Percentiles rank a stretch among this genome's conserved stretches.
These are phyloP conservation scores for Eupsilia transversa DNA, from an alignment of 2,888 invertebrate genomes.

Conservation along the genomic window DNA sequence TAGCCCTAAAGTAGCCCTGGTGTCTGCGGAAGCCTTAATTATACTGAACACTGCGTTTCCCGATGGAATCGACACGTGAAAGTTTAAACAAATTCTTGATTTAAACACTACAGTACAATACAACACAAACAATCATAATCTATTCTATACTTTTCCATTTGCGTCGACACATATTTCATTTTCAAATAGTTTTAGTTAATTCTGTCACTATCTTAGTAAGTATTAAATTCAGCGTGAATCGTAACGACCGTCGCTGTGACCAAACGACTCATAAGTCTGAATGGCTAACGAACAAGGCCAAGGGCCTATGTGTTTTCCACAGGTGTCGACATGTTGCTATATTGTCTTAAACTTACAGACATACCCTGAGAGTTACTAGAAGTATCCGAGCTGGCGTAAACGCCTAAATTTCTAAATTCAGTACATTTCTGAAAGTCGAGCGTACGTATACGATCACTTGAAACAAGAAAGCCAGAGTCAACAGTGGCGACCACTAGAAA, in stretches of 20 bases:
- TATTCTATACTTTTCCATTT: background rate
- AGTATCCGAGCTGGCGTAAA: too few species aligned
- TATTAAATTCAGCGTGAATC: conserved; percentile 45
- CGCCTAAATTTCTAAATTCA: too few species aligned
- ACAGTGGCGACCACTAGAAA: too few species aligned
- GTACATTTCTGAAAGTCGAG: too few species aligned
- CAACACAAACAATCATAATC: too few species aligned
- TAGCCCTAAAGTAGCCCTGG: too few species aligned
- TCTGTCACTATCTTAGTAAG: conserved; percentile 26
- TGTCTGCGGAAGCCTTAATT: too few species aligned
- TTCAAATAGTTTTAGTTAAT: background rate
- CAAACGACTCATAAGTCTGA: conserved; percentile 52
- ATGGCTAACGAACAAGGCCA: conserved; percentile 55
- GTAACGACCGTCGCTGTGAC: conserved; percentile 43
- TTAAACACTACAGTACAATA: background rate
- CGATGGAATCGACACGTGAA: background rate
- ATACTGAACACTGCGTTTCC: background rate
- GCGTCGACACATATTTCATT: background rate
- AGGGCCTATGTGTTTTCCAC: conserved; percentile 50
- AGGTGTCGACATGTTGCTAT: conserved; percentile 29
- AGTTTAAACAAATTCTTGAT: background rate
- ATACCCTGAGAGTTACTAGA: too few species aligned
- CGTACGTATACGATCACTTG: too few species aligned
- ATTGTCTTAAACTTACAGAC: too few species aligned
- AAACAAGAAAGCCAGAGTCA: too few species aligned